A percentile compares a stretch with the other conserved stretches of the same genome.
Conservation (phyloP, 2,888 invertebrate genomes). For the Coelinius sp. region DNA sequence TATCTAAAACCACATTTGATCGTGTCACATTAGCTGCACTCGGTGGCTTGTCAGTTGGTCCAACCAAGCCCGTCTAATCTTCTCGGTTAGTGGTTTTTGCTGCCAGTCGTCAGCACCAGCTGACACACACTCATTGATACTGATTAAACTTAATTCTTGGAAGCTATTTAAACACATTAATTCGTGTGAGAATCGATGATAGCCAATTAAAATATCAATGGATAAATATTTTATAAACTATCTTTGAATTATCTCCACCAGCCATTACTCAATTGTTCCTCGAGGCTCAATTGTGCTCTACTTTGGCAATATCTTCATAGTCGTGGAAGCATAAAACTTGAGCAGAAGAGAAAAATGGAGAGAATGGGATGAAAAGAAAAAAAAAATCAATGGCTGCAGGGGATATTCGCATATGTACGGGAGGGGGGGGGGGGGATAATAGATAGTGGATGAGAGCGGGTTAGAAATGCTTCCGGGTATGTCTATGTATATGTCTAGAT, state of each 20-base stretch:
- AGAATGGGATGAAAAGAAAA: slow-evolving; percentile 13
- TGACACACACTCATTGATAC: background rate
- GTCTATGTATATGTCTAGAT: slow-evolving; percentile 25
- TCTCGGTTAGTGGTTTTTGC: background rate
- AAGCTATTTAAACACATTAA: no score
- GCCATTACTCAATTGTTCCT: background rate
- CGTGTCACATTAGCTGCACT: background rate
- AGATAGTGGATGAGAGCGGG: slow-evolving; percentile 18
- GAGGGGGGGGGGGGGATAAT: no score
- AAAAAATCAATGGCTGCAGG: slow-evolving; percentile 8
- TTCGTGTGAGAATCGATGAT: background rate
- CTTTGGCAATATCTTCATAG: no score
- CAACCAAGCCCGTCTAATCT: background rate
- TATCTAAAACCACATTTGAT: background rate
- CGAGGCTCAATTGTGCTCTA: no score
- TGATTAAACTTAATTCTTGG: background rate
- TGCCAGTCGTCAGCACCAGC: no score
- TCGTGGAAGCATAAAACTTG: no score
- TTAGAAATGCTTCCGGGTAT: slow-evolving; percentile 31
- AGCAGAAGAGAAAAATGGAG: no score
- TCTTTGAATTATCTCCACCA: no score
- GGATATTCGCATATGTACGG: slow-evolving; percentile 5
- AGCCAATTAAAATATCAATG: background rate
- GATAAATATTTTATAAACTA: no score
- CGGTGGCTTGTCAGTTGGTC: background rate